Conservation (phyloP, 1,140 invertebrate species). For the Zaprionus gabonicus region DNA sequence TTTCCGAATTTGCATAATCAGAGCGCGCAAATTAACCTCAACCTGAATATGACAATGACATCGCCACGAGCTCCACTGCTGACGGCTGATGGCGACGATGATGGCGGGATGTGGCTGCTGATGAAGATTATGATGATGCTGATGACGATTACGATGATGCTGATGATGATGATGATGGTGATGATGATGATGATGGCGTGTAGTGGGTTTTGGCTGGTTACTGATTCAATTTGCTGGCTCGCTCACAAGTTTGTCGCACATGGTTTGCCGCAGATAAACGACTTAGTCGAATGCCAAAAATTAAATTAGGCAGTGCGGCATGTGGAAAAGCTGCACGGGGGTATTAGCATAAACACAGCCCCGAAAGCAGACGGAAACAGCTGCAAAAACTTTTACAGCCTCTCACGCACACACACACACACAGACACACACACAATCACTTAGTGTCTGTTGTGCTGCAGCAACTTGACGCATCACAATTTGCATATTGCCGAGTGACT, state of each 20-base stretch:
- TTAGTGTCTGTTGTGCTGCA: background rate
- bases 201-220: conserved; percentile 52
- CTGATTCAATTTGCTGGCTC: conserved; percentile 67
- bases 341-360: conserved; percentile 57
- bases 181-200: conserved; percentile 21
- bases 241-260: conserved; percentile 44
- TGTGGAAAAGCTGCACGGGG: conserved; percentile 26
- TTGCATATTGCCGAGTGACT: conserved; percentile 65
- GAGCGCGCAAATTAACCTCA: conserved; percentile 58
- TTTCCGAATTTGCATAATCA: conserved; percentile 71
- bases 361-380: background rate
- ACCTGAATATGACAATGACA: conserved; percentile 47
- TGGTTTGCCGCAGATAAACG: conserved; percentile 69
- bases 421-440: background rate
- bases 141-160: background rate
- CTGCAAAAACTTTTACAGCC: conserved; percentile 40
- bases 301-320: conserved; percentile 63
- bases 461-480: conserved; percentile 57
- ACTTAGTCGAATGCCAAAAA: conserved; percentile 68
- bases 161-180: conserved; percentile 9
- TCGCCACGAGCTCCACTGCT: background rate
- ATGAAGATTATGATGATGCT: background rate
- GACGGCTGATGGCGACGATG: background rate
- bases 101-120: conserved; percentile 16
- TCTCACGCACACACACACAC: conserved; percentile 1